Base-by-base conservation (phyloP, 1,140 invertebrate species). In the Drosophila elegans region DNA sequence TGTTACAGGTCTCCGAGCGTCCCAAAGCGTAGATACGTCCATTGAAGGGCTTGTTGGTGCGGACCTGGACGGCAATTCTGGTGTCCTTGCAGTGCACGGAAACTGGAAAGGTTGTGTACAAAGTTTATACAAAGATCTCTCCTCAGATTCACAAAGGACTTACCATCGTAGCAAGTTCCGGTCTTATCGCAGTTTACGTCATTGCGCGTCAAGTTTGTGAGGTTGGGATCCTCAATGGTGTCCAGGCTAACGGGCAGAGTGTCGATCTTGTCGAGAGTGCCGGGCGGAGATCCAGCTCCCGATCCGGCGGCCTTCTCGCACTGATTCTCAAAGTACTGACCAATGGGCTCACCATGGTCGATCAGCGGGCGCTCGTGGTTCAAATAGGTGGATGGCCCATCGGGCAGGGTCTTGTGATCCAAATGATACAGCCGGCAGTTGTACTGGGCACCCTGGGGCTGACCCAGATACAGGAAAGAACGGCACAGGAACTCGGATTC, bases 81-180 rank as follows among this genome's bases (percentile, higher is more conserved):
- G 97, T 98, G 92, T 98, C 98, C 92, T 98, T 98, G 93, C 98
- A 98, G 90, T 98, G 96, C 1, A 98, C 97, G 34, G 97, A 96
- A 45, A 98, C 98, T 98, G 93, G 25, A 94, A 12, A n/a, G 21
- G 1, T 4, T 32, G 7, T 32, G 7, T 32, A 32, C 29, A n/a
- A 16, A 0, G 4, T 32, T 16, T 32, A 3, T 5, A 29, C 21
- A 2, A 11, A 10, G 9, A 10, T 34, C 16, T 11, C 5, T 13
- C n/a, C 0, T 3, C n/a, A 9, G 0, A 48, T 3, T 12, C 2
- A 5, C 3, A 3, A 38, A 16, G 25, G 4, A 80, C 89, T 73
- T 21, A 98, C 97, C 97, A 93, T 98, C 97, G 82, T 98, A 98
- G 90, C 98, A 98, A 56, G 97, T 98, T 84, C 97, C 98, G 36